Evolutionary conservation across 1,140 invertebrate genomes (phyloP).

Genomic region (Capitella teleta): DNA sequence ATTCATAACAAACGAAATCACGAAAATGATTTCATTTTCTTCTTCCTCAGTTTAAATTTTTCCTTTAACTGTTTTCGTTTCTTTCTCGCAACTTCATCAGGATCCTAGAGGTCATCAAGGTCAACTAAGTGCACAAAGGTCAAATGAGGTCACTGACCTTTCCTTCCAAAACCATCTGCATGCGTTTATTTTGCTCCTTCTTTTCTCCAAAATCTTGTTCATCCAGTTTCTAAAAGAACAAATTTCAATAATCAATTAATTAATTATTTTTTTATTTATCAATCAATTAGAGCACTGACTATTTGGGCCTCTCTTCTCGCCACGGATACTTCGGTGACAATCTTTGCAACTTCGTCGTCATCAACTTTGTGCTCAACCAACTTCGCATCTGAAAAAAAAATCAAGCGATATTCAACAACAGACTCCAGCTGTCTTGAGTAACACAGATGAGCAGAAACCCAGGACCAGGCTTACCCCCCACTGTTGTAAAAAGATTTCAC

Average conservation of each 20-base stretch:
- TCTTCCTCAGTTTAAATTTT: too few species aligned
- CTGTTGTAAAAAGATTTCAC: background rate
- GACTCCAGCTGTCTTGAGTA: too few species aligned
- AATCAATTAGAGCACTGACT: constrained; percentile 18
- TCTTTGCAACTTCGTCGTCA: constrained; percentile 69
- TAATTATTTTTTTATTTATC: background rate
- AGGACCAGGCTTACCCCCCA: too few species aligned
- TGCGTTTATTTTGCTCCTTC: constrained; percentile 73
- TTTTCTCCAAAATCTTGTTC: constrained; percentile 83
- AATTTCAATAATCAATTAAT: constrained; percentile 2
- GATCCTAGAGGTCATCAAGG: too few species aligned
- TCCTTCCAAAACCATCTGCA: constrained; percentile 73
- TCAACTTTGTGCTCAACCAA: constrained; percentile 71
- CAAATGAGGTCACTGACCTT: constrained; percentile 26
- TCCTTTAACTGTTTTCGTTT: too few species aligned
- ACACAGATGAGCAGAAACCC: too few species aligned
- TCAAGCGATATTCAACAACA: background rate
- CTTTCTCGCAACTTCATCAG: too few species aligned
- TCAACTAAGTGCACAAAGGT: too few species aligned
- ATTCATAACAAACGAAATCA: too few species aligned
- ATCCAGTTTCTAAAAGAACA: constrained; percentile 54
- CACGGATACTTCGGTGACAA: constrained; percentile 82
- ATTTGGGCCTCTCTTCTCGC: constrained; percentile 84
- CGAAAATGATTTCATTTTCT: too few species aligned
- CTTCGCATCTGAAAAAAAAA: constrained; percentile 48